These are phyloP conservation scores for Corythoichthys haematopterus DNA, from an alignment of 2,113 vertebrate species.

Conservation along the genomic window DNA sequence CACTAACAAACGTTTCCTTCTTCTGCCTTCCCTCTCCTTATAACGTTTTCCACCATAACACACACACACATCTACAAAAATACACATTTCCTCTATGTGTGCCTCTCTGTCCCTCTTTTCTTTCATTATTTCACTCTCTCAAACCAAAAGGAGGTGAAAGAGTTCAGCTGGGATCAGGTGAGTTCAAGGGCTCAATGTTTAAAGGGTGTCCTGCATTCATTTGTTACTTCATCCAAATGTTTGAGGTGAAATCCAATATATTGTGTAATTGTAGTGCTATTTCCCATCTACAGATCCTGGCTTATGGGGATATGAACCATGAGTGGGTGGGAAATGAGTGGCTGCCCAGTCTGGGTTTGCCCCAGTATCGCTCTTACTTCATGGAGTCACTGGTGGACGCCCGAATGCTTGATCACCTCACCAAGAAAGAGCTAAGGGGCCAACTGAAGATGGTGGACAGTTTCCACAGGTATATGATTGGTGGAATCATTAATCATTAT, in stretches of 20 bases:
- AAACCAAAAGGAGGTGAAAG: constrained; percentile 80
- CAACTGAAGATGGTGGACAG: constrained; percentile 96
- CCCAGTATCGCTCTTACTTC: constrained; percentile 92
- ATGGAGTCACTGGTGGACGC: constrained; percentile 94
- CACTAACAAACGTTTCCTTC: constrained; percentile 71
- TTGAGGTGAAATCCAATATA: not conserved
- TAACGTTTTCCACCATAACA: constrained; percentile 35
- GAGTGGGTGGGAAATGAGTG: constrained; percentile 94
- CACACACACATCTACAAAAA: constrained; percentile 23
- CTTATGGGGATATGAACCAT: constrained; percentile 92
- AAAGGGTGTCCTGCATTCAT: not conserved
- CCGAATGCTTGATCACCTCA: constrained; percentile 90
- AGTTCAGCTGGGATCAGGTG: constrained; percentile 94
- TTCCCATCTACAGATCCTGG: constrained; percentile 78
- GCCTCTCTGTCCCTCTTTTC: constrained; percentile 41
- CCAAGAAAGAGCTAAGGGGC: constrained; percentile 90
- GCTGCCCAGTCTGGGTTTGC: constrained; percentile 88
- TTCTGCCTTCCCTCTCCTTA: constrained; percentile 48
- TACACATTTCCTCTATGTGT: constrained; percentile 53
- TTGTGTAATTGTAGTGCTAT: not conserved
- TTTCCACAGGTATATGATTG: constrained; percentile 80
- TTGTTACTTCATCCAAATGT: not conserved
- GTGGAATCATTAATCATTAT: not conserved
- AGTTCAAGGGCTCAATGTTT: constrained; percentile 25
- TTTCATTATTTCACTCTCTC: constrained; percentile 33